These are phyloP conservation scores for Argentina silus DNA, from an alignment of 2,797 vertebrate genomes.

Conservation along the genomic window DNA sequence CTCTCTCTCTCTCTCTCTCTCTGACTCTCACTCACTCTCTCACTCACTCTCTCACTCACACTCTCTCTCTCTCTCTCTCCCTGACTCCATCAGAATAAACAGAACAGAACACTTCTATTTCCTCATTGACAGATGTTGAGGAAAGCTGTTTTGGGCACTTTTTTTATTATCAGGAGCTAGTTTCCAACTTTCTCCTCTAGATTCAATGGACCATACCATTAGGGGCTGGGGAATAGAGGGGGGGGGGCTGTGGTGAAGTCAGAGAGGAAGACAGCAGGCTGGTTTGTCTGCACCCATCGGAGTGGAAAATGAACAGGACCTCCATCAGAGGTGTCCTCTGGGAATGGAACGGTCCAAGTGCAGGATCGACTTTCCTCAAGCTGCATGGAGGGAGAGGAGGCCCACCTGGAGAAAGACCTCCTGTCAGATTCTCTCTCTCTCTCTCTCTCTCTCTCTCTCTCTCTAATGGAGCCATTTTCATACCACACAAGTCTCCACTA, in stretches of 20 bases:
- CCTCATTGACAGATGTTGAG: conserved; percentile 16
- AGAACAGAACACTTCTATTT: conserved; percentile 26
- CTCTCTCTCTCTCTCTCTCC: background rate
- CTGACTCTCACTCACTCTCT: background rate
- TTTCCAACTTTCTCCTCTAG: conserved; percentile 20
- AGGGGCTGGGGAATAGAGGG: background rate
- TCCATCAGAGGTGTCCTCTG: conserved; percentile 42
- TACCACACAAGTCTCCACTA: background rate
- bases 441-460: conserved; percentile 17
- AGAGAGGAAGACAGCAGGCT: conserved; percentile 41
- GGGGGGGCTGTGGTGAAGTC: background rate
- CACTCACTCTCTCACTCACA: too few species aligned
- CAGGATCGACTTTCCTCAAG: conserved; percentile 56
- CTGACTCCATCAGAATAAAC: conserved; percentile 27
- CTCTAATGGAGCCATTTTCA: conserved; percentile 29
- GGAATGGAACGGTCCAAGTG: conserved; percentile 51
- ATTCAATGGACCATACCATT: conserved; percentile 12
- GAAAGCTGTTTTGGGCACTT: conserved; percentile 24
- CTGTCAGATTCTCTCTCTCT: conserved; percentile 11
- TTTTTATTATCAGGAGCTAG: conserved; percentile 26
- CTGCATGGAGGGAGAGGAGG: conserved; percentile 17
- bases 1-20: background rate
- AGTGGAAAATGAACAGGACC: conserved; percentile 59
- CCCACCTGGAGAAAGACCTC: conserved; percentile 18
- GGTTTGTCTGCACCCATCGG: conserved; percentile 52